Percentiles rank a stretch among this genome's conserved stretches.
Evolutionary conservation across 2,113 vertebrate species (phyloP).

Genomic region (Passer domesticus): DNA sequence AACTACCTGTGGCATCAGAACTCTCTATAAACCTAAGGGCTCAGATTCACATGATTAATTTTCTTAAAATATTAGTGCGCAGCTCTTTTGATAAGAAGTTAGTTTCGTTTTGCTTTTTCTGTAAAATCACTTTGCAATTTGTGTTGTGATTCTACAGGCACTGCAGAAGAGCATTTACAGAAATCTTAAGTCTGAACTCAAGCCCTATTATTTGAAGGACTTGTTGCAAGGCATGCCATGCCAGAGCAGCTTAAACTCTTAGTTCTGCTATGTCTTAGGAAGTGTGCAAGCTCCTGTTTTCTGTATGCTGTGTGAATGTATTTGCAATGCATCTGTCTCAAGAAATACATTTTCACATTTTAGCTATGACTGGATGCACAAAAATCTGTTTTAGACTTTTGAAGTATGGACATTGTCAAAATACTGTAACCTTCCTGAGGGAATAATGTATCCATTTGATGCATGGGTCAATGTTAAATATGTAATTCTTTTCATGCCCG

Average conservation of each 20-base stretch:
- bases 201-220: neutral
- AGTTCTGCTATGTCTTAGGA: neutral
- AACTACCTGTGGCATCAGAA: neutral
- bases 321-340: neutral
- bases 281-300: neutral
- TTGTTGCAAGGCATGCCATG: neutral
- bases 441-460: neutral
- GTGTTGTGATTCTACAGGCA: neutral
- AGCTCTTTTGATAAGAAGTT: neutral
- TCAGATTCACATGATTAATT: neutral
- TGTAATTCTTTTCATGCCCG: neutral
- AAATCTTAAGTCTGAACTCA: neutral
- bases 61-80: neutral
- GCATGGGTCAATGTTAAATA: fast-evolving
- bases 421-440: neutral
- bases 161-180: neutral
- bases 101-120: neutral
- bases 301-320: neutral
- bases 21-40: neutral
- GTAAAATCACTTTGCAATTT: neutral
- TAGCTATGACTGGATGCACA: neutral
- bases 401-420: neutral
- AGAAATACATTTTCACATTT: neutral
- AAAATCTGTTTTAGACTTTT: neutral
- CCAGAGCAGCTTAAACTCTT: neutral